These are phyloP conservation scores for Micromesistius poutassou DNA, from an alignment of 2,797 vertebrate species.

Conservation along the genomic window DNA sequence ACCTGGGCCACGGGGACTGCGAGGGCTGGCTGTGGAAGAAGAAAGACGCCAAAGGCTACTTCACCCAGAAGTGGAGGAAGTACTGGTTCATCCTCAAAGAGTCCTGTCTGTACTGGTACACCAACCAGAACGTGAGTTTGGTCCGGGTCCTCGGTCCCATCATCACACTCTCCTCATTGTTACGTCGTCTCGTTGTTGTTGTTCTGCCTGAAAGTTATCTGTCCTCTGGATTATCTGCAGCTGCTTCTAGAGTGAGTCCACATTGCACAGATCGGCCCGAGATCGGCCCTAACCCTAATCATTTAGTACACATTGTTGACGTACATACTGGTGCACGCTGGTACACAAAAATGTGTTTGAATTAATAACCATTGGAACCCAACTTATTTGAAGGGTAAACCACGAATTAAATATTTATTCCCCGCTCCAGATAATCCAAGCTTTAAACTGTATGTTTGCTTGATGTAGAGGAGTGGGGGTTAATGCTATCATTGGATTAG, in stretches of 20 bases:
- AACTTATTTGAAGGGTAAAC: neutral
- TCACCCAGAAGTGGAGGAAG: slow-evolving; percentile 90
- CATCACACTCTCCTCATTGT: too few species aligned
- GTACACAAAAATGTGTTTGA: neutral
- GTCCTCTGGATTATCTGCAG: neutral
- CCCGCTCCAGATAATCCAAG: neutral
- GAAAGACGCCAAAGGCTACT: slow-evolving; percentile 86
- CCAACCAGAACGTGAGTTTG: slow-evolving; percentile 85
- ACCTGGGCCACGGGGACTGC: slow-evolving; percentile 85
- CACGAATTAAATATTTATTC: neutral
- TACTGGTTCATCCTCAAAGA: slow-evolving; percentile 92
- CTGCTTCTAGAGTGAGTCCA: neutral
- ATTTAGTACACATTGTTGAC: too few species aligned
- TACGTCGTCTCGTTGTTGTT: neutral
- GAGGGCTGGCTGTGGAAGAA: slow-evolving; percentile 92
- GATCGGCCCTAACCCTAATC: too few species aligned
- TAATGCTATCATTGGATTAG: neutral
- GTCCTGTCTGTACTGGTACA: slow-evolving; percentile 90
- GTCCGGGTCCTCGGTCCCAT: too few species aligned
- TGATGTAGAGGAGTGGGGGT: neutral
- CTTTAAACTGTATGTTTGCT: neutral
- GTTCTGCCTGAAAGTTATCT: neutral
- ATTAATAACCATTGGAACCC: neutral
- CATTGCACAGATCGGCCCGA: neutral
- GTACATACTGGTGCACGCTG: too few species aligned